Evolutionary conservation across 2,888 invertebrate genomes (phyloP), one percentile per base, ranked within the genome.

Genomic region (Trypoxylon attenuatum): DNA sequence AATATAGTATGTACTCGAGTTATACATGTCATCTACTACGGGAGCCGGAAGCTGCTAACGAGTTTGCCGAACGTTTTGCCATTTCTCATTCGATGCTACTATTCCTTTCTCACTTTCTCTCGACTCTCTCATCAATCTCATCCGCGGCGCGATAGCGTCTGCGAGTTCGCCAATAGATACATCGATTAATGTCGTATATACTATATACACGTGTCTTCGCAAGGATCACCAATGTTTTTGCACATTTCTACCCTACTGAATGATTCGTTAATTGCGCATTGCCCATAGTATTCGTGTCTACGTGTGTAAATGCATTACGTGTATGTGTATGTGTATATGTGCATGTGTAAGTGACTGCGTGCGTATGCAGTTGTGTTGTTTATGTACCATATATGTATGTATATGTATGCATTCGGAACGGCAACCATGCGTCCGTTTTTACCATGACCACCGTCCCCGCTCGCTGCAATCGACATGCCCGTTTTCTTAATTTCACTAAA

Each of bases 1-100:
- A 86, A 85, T n/a, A n/a, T 86, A 85, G 75, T 82, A 83, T 77
- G 25, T 25, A 33, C 73, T 74, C 53, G 46, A 81, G 80, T 83
- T 82, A 84, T 81, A 80, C 77, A 73, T 73, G n/a, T n/a, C n/a
- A n/a, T n/a, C n/a, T n/a, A n/a, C n/a, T n/a, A 73, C 69, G 73
- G 73, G 33, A 33, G 71, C 68, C 77, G 73, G 71, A 73, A 77
- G 71, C 73, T 77, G 62, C 53, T 45, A 46, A 41, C 63, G 39
- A 25, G 42, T 29, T 52, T 38, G 38, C 21, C 43, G 45, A 60
- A 53, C 46, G 15, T 59, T 50, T 55, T 38, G 41, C 46, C 22
- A 52, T 38, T 27, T 52, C 47, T 29, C 13, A 8, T 13, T 10
- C 29, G 3, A 5, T 3, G 13, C 6, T 2, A 29, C 29, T 6